Percentiles rank a stretch among this genome's conserved stretches.
phyloP scores from a whole-genome alignment of 2,797 vertebrate species.

The Tenualosa ilisha region DNA sequence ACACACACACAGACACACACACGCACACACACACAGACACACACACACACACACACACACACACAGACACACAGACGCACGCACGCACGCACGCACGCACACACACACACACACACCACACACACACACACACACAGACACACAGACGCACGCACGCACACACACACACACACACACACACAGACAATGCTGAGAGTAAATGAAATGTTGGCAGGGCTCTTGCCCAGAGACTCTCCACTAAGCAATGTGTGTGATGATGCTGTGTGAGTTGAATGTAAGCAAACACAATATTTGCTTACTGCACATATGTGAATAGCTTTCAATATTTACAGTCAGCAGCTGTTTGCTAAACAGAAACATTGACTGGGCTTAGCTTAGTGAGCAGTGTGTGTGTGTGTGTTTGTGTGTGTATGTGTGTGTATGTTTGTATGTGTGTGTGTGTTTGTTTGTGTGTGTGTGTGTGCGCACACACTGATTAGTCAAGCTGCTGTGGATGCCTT shows the following conservation, averaged over 20 bases:
- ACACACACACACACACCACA: no score
- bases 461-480: neutral
- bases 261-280: constrained; percentile 2
- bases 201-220: neutral
- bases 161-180: no score
- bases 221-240: neutral
- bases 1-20: neutral
- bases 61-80: no score
- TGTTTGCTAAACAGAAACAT: neutral
- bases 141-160: neutral
- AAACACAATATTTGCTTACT: neutral
- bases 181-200: neutral
- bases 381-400: neutral
- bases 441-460: no score
- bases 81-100: no score
- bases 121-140: neutral
- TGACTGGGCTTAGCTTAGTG: neutral
- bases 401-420: no score
- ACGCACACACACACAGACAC: no score
- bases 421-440: no score
- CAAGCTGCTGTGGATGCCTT: neutral
- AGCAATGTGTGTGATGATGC: neutral
- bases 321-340: neutral
- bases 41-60: no score
- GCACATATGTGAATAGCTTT: neutral